Evolutionary conservation across 2,797 vertebrate genomes (phyloP), one percentile per base, ranked within the genome.

Genomic region (Mus spretus): DNA sequence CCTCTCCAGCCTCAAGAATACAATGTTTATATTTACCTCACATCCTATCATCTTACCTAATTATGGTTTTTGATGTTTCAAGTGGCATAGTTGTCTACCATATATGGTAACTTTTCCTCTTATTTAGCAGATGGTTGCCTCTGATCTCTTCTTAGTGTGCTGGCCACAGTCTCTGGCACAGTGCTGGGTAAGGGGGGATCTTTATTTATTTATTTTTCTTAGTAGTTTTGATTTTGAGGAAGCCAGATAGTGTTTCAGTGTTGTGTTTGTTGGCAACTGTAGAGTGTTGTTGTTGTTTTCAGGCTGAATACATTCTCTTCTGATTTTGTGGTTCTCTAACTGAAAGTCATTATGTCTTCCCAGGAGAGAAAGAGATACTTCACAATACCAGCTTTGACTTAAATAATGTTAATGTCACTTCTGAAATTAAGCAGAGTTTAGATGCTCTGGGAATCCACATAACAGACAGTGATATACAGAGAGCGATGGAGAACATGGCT

Each of bases 351-450:
- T 89, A 65, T 91, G 5, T 96, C 28, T 87, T 92, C 37, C 31
- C 34, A 96, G 95, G 37, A 74, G 31, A 61, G n/a, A 93, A 93
- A 82, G 65, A 83, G 55, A 55, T 75, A 19, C 61, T 95, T 92
- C 65, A 86, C 3, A 82, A 92, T 22, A 40, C 28, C 1, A 22
- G 9, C 37, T 80, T 96, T 93, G 31, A 91, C 47, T 92, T 59
- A 91, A 88, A 74, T 92, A 70, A 96, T 79, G 12, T 6, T 72
- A 79, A 44, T 65, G 77, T 44, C 12, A 20, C 87, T 82, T 80
- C 91, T 89, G 67, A 91, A 19, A 79, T 96, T 85, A 89, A 97
- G 34, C 26, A 96, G 61, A 80, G 26, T 55, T 89, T 97, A 87
- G 79, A 31, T 87, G 55, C 40, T 28, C 0, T 92, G 34, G 93